phyloP scores from a whole-genome alignment of 1,140 invertebrate species.

The Colletes gigas region DNA sequence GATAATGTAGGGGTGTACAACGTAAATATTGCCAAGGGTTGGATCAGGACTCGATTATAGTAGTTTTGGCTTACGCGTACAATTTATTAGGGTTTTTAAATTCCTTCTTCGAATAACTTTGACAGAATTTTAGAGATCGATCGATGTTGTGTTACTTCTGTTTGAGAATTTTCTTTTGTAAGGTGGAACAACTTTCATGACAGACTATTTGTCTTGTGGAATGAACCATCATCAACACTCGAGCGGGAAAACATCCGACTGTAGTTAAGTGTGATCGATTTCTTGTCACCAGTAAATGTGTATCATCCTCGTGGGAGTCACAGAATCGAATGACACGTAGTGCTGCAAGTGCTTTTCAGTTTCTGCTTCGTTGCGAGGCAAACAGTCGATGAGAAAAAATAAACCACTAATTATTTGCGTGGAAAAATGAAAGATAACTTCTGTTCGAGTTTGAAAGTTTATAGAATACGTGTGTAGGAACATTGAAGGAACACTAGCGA shows the following conservation, averaged over 20 bases:
- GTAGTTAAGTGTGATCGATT: constrained; percentile 34
- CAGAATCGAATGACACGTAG: constrained; percentile 58
- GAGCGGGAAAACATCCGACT: constrained; percentile 10
- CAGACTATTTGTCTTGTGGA: constrained; percentile 20
- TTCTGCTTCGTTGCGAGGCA: not conserved
- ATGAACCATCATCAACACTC: constrained; percentile 1
- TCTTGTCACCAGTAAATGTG: constrained; percentile 33
- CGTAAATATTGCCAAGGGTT: too few relatives aligned
- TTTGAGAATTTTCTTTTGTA: not conserved
- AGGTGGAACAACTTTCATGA: constrained; percentile 6
- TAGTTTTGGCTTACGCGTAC: too few relatives aligned
- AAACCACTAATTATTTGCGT: constrained; percentile 15
- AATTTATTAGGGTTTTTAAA: too few relatives aligned
- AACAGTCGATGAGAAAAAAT: constrained; percentile 2
- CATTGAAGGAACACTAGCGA: too few relatives aligned
- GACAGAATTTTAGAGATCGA: too few relatives aligned
- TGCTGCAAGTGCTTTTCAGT: constrained; percentile 33
- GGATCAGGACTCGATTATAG: too few relatives aligned
- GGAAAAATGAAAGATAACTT: not conserved
- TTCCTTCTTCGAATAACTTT: too few relatives aligned
- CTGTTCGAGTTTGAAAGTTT: too few relatives aligned
- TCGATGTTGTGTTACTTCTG: not conserved
- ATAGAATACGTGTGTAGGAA: too few relatives aligned
- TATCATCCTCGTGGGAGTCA: constrained; percentile 41
- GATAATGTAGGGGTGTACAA: too few relatives aligned